A percentile compares a stretch with the other conserved stretches of the same genome.
Conservation (phyloP, 64 coral and sea anemone species). For the Astreopora myriophthalma region DNA sequence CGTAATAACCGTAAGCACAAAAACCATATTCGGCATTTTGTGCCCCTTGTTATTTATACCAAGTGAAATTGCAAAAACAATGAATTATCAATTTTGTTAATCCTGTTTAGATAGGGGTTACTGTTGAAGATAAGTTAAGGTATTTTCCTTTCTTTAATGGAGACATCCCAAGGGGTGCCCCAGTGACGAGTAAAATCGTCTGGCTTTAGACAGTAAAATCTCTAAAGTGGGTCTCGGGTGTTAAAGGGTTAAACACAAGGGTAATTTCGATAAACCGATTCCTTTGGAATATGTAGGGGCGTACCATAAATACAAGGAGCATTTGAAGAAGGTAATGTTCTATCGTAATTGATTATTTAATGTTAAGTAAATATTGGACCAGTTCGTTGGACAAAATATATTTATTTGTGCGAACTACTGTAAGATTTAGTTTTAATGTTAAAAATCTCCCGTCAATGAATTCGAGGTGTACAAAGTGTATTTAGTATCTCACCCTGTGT, state of each 20-base stretch:
- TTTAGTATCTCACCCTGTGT: background rate
- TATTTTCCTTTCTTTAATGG: no score
- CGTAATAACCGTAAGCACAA: background rate
- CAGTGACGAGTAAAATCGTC: no score
- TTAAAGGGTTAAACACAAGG: no score
- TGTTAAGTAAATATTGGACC: background rate
- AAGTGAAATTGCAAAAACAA: background rate
- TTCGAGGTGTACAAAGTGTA: background rate
- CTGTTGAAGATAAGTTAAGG: no score
- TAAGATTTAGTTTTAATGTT: constrained; percentile 6
- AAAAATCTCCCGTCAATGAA: background rate
- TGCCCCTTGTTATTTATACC: background rate
- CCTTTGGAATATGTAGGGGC: background rate
- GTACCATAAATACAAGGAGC: background rate
- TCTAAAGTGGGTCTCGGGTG: no score
- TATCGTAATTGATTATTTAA: background rate
- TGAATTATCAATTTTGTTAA: background rate
- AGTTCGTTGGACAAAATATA: background rate
- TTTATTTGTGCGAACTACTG: constrained; percentile 24
- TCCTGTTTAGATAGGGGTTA: background rate
- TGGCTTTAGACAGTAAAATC: no score
- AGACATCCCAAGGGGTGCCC: no score
- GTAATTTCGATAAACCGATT: background rate
- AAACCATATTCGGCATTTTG: background rate
- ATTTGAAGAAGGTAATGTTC: background rate